A percentile compares a stretch with the other conserved stretches of the same genome.
phyloP scores from a whole-genome alignment of 2,888 invertebrate species.

The Lepeophtheirus nordmannii region DNA sequence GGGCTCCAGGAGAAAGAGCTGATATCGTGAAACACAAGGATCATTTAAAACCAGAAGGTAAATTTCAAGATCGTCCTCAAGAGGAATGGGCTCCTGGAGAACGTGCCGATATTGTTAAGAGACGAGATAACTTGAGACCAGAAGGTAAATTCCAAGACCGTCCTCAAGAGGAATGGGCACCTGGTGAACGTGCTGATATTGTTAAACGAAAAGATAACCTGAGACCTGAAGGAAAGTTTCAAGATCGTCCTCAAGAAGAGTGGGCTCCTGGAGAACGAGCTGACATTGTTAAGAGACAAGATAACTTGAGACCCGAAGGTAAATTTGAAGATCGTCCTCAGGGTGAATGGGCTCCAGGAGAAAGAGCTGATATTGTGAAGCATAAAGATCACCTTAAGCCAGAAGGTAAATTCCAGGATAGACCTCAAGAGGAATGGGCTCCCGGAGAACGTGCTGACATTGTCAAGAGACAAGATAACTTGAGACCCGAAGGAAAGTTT shows the following conservation, averaged over 20 bases:
- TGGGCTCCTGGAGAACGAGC: conserved; percentile 30
- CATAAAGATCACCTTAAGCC: conserved; percentile 29
- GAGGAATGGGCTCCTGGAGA: conserved; percentile 25
- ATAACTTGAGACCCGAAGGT: conserved; percentile 27
- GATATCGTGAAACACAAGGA: conserved; percentile 32
- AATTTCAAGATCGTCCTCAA: conserved; percentile 26
- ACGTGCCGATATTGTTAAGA: conserved; percentile 27
- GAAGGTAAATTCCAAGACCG: conserved; percentile 38
- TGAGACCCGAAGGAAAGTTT: conserved; percentile 40
- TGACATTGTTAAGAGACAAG: conserved; percentile 25
- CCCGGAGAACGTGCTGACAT: conserved; percentile 36
- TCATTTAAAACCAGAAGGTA: conserved; percentile 28
- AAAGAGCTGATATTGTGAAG: conserved; percentile 41
- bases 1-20: conserved; percentile 28
- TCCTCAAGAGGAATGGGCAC: conserved; percentile 27
- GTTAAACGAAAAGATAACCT: conserved; percentile 27
- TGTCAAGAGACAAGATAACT: conserved; percentile 43
- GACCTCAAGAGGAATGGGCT: conserved; percentile 34
- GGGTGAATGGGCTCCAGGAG: conserved; percentile 36
- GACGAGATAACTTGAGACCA: conserved; percentile 31
- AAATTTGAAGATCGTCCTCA: conserved; percentile 26
- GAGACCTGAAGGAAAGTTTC: conserved; percentile 27
- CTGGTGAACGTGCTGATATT: conserved; percentile 27
- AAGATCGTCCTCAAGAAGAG: conserved; percentile 24
- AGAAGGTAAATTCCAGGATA: conserved; percentile 28